These are phyloP conservation scores for Petrocephalus zakoni DNA, from an alignment of 2,113 vertebrate genomes.

Conservation along the genomic window DNA sequence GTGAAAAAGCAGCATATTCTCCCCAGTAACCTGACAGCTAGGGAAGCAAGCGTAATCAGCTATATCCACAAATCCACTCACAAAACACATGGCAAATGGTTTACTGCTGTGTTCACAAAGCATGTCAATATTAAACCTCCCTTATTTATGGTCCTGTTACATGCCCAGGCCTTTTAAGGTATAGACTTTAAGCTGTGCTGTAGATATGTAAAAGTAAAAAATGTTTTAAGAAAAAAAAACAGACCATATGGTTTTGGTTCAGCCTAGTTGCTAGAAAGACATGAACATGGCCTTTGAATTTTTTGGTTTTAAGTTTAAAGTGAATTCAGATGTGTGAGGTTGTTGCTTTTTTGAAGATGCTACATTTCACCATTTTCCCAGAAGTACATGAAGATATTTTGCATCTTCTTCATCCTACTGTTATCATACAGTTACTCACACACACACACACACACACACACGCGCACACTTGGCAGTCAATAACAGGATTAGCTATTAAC, in stretches of 20 bases:
- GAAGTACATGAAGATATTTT: neutral
- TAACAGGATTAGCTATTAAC: neutral
- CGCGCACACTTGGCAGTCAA: neutral
- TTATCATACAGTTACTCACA: neutral
- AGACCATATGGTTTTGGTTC: neutral
- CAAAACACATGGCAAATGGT: neutral
- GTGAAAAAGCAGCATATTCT: neutral
- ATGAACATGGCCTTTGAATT: neutral
- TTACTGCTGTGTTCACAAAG: neutral
- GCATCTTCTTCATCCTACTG: neutral
- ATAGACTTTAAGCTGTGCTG: neutral
- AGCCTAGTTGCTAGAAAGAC: neutral
- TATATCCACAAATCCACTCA: neutral
- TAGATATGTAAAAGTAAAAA: neutral
- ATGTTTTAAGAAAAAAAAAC: neutral
- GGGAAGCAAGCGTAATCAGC: neutral
- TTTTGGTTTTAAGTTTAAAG: neutral
- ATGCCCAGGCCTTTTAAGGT: neutral
- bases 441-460: neutral
- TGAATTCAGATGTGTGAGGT: neutral
- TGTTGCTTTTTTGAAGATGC: neutral
- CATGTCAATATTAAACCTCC: neutral
- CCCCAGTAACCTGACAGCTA: neutral
- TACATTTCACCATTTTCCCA: neutral
- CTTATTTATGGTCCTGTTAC: neutral